phyloP scores from a whole-genome alignment of 2,888 invertebrate genomes.

The Zhengitettix transpicula region DNA sequence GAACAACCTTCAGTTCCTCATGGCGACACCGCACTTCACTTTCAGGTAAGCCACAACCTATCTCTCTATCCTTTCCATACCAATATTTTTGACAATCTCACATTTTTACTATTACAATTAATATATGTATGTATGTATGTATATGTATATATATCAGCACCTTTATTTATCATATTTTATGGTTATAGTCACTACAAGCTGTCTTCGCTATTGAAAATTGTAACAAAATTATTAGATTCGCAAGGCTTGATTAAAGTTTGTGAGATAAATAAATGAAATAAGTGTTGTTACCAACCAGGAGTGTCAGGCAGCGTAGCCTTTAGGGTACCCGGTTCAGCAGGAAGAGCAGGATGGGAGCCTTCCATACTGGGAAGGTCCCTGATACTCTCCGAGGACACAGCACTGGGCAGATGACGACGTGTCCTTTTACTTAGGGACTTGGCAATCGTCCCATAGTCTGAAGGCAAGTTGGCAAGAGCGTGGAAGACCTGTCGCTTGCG shows the following conservation, averaged over 20 bases:
- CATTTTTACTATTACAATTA: too few species aligned
- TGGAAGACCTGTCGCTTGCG: conserved; percentile 97
- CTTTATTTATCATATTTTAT: too few species aligned
- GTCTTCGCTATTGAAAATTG: too few species aligned
- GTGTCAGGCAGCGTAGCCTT: conserved; percentile 82
- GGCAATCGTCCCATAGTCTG: conserved; percentile 78
- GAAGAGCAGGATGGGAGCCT: conserved; percentile 65
- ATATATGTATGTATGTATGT: too few species aligned
- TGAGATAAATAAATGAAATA: not conserved
- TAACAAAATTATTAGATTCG: not conserved
- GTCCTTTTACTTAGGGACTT: conserved; percentile 45
- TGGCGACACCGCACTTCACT: too few species aligned
- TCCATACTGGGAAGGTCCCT: conserved; percentile 53
- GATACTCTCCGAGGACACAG: conserved; percentile 33
- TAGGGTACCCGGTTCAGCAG: conserved; percentile 81
- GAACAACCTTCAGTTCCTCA: too few species aligned
- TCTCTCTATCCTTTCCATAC: too few species aligned
- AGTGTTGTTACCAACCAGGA: conserved; percentile 38
- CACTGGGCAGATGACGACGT: conserved; percentile 24
- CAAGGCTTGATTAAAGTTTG: too few species aligned
- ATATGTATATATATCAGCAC: too few species aligned
- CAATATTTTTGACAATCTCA: too few species aligned
- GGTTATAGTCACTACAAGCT: too few species aligned
- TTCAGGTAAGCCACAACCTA: too few species aligned
- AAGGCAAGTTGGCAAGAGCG: conserved; percentile 88